phyloP scores from a whole-genome alignment of 1,140 invertebrate genomes.

The Diploscapter pachys region DNA sequence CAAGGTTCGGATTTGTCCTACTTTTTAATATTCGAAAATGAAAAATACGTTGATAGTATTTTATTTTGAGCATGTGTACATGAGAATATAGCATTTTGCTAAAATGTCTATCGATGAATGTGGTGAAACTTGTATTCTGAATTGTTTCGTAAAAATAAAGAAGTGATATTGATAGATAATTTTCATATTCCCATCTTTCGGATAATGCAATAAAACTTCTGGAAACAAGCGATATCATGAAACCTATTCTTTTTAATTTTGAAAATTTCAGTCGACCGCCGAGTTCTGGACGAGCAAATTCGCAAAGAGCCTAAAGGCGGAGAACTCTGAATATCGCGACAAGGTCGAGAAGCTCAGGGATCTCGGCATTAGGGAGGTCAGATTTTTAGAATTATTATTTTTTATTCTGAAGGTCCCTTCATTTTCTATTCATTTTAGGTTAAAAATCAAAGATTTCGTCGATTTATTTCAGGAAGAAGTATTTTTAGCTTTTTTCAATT shows the following conservation, averaged over 20 bases:
- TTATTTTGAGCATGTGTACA: neutral
- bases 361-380: conserved; percentile 63
- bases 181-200: too few species aligned
- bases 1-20: conserved; percentile 44
- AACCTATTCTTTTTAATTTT: conserved; percentile 15
- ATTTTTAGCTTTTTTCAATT: too few species aligned
- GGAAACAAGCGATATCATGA: neutral
- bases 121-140: too few species aligned
- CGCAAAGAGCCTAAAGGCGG: neutral
- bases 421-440: too few species aligned
- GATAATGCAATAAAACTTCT: too few species aligned
- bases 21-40: neutral
- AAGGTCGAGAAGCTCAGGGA: conserved; percentile 49
- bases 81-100: too few species aligned
- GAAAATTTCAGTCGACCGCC: conserved; percentile 8
- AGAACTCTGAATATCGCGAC: neutral
- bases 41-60: conserved; percentile 6
- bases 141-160: neutral
- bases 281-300: conserved; percentile 9
- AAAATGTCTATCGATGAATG: too few species aligned
- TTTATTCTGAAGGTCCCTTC: neutral
- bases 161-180: too few species aligned
- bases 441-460: too few species aligned
- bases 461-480: too few species aligned
- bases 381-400: conserved; percentile 21